These are phyloP conservation scores for Cabera pusaria DNA, from an alignment of 2,888 invertebrate genomes.

Conservation along the genomic window DNA sequence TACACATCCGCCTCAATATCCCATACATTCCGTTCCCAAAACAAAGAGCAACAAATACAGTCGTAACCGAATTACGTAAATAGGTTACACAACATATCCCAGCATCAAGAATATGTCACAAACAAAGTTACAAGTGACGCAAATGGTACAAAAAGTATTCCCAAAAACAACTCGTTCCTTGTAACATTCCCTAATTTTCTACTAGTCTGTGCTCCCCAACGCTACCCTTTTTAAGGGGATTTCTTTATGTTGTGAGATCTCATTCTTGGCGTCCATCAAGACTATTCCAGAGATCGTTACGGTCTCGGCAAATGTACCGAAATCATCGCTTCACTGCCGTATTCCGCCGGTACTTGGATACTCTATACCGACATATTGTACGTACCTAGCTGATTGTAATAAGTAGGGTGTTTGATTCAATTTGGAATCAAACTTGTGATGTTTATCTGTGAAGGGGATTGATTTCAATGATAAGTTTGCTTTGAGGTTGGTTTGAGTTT, in stretches of 20 bases:
- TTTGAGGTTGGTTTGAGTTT: background rate
- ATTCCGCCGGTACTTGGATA: slow-evolving; percentile 48
- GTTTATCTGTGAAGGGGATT: slow-evolving; percentile 3
- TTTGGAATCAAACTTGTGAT: slow-evolving; percentile 38
- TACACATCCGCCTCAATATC: too few relatives aligned
- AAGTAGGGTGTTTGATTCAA: slow-evolving; percentile 63
- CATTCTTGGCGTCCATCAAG: slow-evolving; percentile 86
- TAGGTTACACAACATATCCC: slow-evolving; percentile 14
- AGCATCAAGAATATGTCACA: slow-evolving; percentile 18
- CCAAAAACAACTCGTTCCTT: slow-evolving; percentile 31
- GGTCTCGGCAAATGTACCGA: slow-evolving; percentile 85
- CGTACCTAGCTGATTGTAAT: slow-evolving; percentile 60
- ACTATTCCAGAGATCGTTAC: slow-evolving; percentile 86
- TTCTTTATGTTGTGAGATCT: slow-evolving; percentile 84
- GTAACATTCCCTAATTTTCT: slow-evolving; percentile 44
- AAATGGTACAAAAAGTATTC: slow-evolving; percentile 17
- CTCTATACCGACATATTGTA: slow-evolving; percentile 72
- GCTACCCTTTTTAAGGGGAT: slow-evolving; percentile 84
- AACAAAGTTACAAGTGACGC: slow-evolving; percentile 14
- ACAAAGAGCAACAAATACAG: too few relatives aligned
- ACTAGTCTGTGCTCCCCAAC: slow-evolving; percentile 54
- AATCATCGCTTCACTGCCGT: slow-evolving; percentile 80
- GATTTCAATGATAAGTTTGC: background rate
- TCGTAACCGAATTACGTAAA: too few relatives aligned
- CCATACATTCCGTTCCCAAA: too few relatives aligned